Percentiles rank a stretch among this genome's conserved stretches.
These are phyloP conservation scores for Octodon degus DNA, from an alignment of 2,113 vertebrate species.

Conservation along the genomic window DNA sequence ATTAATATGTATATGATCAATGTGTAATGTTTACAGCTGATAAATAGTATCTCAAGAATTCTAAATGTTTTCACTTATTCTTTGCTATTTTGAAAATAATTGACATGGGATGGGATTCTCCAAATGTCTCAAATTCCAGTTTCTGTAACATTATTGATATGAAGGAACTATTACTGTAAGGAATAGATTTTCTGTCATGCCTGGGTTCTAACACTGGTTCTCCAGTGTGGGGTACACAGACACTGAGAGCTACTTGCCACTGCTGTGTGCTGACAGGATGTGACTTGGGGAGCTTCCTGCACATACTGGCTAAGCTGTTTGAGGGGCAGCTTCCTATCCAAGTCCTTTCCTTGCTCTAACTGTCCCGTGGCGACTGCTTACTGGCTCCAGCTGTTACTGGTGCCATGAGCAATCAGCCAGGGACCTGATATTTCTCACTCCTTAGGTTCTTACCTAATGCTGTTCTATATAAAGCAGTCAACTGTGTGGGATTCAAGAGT, in stretches of 20 bases:
- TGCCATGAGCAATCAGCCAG: slow-evolving; percentile 60
- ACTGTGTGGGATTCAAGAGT: neutral
- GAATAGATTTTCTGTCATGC: neutral
- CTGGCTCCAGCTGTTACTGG: slow-evolving; percentile 45
- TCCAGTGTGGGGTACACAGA: neutral
- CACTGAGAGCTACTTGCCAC: slow-evolving; percentile 38
- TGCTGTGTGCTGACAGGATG: slow-evolving; percentile 4
- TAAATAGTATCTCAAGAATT: slow-evolving; percentile 21
- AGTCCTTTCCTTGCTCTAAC: slow-evolving; percentile 45
- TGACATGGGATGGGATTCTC: neutral
- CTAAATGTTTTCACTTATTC: slow-evolving; percentile 14
- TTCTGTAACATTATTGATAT: neutral
- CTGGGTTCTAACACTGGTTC: neutral
- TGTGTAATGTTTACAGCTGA: slow-evolving; percentile 32
- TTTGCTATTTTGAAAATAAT: neutral
- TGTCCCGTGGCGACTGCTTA: slow-evolving; percentile 65
- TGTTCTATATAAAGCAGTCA: slow-evolving; percentile 62
- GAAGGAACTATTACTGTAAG: neutral
- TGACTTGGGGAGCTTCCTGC: slow-evolving; percentile 44
- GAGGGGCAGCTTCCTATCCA: slow-evolving; percentile 60
- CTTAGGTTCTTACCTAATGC: slow-evolving; percentile 43
- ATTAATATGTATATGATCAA: neutral
- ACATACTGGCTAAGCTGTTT: slow-evolving; percentile 45
- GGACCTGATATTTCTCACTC: neutral
- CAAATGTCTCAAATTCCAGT: neutral